Evolutionary conservation across 1,140 invertebrate genomes (phyloP).

Genomic region (Hyposmocoma kahamanoa): DNA sequence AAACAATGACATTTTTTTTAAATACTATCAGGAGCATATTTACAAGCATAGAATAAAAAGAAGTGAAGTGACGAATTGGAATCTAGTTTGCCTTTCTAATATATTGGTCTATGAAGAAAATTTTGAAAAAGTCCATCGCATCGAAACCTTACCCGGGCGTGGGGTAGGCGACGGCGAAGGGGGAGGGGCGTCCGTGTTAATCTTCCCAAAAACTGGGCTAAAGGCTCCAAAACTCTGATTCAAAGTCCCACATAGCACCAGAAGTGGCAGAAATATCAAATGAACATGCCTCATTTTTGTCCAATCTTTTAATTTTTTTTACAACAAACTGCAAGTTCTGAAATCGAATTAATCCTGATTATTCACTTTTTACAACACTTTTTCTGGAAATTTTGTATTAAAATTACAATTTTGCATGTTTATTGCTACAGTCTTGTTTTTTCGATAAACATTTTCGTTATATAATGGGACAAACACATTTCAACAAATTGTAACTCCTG

Average conservation of each 20-base stretch:
- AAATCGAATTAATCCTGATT: constrained; percentile 1
- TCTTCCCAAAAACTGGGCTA: constrained; percentile 8
- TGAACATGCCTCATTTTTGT: constrained; percentile 1
- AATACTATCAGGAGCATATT: too few species aligned
- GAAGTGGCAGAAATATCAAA: not conserved
- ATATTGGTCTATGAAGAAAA: too few species aligned
- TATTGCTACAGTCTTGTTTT: too few species aligned
- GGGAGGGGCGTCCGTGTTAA: constrained; percentile 5
- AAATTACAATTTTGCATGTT: too few species aligned
- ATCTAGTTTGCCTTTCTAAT: too few species aligned
- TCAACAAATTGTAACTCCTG: too few species aligned
- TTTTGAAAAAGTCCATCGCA: too few species aligned
- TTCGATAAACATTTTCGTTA: constrained; percentile 27
- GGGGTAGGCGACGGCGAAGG: not conserved
- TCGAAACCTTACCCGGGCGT: constrained; percentile 12
- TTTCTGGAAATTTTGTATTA: too few species aligned
- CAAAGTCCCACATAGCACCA: not conserved
- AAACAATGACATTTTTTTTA: too few species aligned
- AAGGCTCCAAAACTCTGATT: constrained; percentile 6
- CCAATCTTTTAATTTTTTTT: not conserved
- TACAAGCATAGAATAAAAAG: too few species aligned
- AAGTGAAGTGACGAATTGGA: too few species aligned
- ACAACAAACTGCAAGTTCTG: not conserved
- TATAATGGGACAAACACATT: constrained; percentile 40
- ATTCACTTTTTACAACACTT: too few species aligned